Percentiles rank a stretch among this genome's conserved stretches.
phyloP scores from a whole-genome alignment of 2,888 invertebrate species.

The Hedya salicella region DNA sequence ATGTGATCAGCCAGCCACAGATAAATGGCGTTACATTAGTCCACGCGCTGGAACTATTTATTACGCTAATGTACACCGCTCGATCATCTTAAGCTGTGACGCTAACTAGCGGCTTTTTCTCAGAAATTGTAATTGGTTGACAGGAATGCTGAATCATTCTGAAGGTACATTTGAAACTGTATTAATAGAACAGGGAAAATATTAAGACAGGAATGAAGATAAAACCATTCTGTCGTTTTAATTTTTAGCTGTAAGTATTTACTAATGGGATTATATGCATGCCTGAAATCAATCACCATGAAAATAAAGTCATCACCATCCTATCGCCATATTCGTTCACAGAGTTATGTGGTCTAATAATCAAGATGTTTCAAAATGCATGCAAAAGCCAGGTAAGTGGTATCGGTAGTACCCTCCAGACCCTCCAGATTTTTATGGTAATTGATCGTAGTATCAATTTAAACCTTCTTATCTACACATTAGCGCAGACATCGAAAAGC shows the following conservation, averaged over 20 bases:
- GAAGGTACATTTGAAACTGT: background rate
- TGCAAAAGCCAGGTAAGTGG: too few relatives aligned
- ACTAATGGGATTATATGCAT: background rate
- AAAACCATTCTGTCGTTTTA: background rate
- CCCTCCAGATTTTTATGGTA: too few relatives aligned
- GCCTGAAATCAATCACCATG: background rate
- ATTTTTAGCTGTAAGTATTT: background rate
- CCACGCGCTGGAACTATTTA: conserved; percentile 58
- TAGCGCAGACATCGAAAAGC: too few relatives aligned
- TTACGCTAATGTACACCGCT: conserved; percentile 52
- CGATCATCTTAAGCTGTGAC: conserved; percentile 53
- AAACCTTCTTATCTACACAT: too few relatives aligned
- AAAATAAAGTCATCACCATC: too few relatives aligned
- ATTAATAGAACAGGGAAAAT: conserved; percentile 7
- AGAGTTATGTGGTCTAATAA: too few relatives aligned
- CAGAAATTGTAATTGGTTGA: conserved; percentile 38
- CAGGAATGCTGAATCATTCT: conserved; percentile 20
- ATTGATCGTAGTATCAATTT: too few relatives aligned
- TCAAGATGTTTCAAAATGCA: too few relatives aligned
- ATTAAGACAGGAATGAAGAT: background rate
- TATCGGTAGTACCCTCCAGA: too few relatives aligned
- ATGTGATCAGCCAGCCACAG: conserved; percentile 45
- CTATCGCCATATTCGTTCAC: too few relatives aligned
- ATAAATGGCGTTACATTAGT: conserved; percentile 64
- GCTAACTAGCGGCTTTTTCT: conserved; percentile 38